Evolutionary conservation across 2,888 invertebrate genomes (phyloP).

Genomic region (Nasonia oneida): DNA sequence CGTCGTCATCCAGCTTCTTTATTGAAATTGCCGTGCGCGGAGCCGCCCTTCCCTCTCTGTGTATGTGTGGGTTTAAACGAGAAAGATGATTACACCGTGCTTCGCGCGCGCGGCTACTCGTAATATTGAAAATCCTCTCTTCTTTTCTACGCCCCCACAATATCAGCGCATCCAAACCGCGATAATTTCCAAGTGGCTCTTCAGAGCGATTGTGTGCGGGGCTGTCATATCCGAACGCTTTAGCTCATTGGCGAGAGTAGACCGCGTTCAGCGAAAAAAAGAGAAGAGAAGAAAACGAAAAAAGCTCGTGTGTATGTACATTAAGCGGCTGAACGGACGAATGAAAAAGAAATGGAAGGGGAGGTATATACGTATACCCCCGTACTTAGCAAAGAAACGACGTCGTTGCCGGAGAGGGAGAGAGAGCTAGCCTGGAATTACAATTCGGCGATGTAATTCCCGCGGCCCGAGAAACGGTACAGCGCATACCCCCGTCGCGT

Average conservation of each 20-base stretch:
- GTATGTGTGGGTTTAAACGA: background rate
- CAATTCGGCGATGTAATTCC: slow-evolving; percentile 35
- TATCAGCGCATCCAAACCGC: background rate
- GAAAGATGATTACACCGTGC: slow-evolving; percentile 1
- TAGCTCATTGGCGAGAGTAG: background rate
- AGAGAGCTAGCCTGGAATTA: slow-evolving; percentile 40
- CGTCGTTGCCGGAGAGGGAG: slow-evolving; percentile 15
- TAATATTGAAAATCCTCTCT: background rate
- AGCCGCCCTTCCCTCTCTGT: background rate
- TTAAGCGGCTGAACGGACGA: background rate
- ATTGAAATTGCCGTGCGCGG: background rate
- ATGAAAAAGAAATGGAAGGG: background rate
- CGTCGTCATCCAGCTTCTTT: background rate
- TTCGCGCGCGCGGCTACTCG: background rate
- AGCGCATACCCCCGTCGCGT: background rate
- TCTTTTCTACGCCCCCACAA: background rate
- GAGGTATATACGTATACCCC: background rate
- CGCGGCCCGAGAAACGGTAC: slow-evolving; percentile 14
- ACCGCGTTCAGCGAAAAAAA: background rate
- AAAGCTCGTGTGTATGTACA: background rate
- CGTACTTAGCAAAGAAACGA: slow-evolving; percentile 33
- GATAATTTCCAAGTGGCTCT: slow-evolving; percentile 9
- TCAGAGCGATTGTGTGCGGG: background rate
- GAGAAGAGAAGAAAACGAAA: too few relatives aligned
- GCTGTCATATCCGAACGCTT: background rate